These are phyloP conservation scores for Psix sp. DNA, from an alignment of 1,140 invertebrate species.

Conservation along the genomic window DNA sequence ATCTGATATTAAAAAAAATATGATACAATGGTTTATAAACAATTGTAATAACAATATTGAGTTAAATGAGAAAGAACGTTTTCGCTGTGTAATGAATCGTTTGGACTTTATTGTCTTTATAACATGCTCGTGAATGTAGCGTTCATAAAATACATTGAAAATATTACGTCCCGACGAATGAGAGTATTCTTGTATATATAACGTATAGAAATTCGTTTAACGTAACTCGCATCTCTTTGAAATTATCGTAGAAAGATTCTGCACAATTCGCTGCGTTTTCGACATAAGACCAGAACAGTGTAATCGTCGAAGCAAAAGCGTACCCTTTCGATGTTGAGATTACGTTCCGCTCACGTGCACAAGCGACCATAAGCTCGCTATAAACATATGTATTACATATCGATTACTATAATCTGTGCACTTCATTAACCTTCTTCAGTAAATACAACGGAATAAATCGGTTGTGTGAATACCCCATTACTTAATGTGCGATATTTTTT, in stretches of 20 bases:
- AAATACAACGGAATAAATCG: conserved; percentile 8
- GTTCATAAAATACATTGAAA: conserved; percentile 36
- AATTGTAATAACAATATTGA: too few relatives aligned
- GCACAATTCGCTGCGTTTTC: conserved; percentile 54
- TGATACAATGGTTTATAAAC: too few relatives aligned
- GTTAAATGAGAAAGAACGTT: too few relatives aligned
- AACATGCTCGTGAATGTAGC: conserved; percentile 4
- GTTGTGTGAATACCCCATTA: too few relatives aligned
- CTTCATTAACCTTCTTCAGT: conserved; percentile 53
- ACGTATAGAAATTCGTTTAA: conserved; percentile 53
- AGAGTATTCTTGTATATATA: conserved; percentile 40
- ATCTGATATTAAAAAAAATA: too few relatives aligned
- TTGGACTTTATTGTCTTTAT: too few relatives aligned
- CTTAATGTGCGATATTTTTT: too few relatives aligned
- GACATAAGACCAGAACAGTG: conserved; percentile 43
- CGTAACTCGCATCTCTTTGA: conserved; percentile 49
- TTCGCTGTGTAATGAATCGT: too few relatives aligned
- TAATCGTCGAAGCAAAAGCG: conserved; percentile 37
- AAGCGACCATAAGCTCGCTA: conserved; percentile 11
- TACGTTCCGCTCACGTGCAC: conserved; percentile 23
- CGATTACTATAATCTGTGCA: conserved; percentile 55
- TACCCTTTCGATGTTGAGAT: conserved; percentile 50
- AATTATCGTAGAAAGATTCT: conserved; percentile 53
- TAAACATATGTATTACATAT: conserved; percentile 57
- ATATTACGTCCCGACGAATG: conserved; percentile 23